These are phyloP conservation scores for Acanthochromis polyacanthus DNA, from an alignment of 2,113 vertebrate species.

Conservation along the genomic window DNA sequence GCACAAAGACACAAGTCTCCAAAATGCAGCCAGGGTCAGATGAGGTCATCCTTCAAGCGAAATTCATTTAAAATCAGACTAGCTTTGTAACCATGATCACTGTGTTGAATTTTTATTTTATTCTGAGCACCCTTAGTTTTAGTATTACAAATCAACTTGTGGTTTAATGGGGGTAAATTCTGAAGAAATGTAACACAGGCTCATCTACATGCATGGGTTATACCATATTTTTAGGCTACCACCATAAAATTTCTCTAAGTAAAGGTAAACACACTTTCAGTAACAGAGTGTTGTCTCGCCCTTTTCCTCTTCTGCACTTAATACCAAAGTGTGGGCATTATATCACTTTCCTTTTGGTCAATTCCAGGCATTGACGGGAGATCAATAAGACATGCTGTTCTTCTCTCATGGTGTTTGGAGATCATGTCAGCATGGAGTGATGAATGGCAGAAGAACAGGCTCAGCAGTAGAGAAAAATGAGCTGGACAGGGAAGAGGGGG, in stretches of 20 bases:
- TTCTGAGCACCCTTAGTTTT: not conserved
- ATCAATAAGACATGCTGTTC: conserved; percentile 78
- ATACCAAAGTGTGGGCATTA: conserved; percentile 45
- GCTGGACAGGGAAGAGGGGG: conserved; percentile 61
- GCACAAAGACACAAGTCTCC: not conserved
- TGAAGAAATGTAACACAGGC: no score
- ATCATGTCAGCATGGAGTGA: conserved; percentile 73
- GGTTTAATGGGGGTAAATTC: not conserved
- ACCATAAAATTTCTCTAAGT: not conserved
- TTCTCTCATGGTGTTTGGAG: conserved; percentile 65
- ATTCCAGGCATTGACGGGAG: conserved; percentile 67
- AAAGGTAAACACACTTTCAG: not conserved
- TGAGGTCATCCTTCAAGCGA: not conserved
- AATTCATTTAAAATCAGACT: not conserved
- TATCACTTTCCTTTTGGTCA: conserved; percentile 64
- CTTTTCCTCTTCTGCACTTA: conserved; percentile 31
- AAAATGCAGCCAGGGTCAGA: conserved; percentile 20
- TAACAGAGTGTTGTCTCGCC: not conserved
- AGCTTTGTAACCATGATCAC: not conserved
- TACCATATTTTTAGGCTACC: not conserved
- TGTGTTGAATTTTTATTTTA: not conserved
- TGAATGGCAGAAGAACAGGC: conserved; percentile 70
- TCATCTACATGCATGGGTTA: not conserved
- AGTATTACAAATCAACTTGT: not conserved
- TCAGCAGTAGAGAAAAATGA: conserved; percentile 69